A percentile compares a stretch with the other conserved stretches of the same genome.
phyloP scores from a whole-genome alignment of 2,888 invertebrate species.

The Drosophila nr. perissopoda region DNA sequence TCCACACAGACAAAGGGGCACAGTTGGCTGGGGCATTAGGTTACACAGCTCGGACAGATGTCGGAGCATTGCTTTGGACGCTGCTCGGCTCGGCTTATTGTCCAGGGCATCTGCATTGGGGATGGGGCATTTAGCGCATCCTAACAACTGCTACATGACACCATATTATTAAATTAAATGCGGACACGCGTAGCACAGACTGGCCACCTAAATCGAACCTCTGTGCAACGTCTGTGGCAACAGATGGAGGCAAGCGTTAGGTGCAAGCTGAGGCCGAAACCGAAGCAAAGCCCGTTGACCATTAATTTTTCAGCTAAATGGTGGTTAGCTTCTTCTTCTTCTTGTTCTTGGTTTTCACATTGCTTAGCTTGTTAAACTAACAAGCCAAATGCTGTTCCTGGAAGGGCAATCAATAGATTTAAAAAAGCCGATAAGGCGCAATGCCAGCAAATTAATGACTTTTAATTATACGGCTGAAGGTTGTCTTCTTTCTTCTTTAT shows the following conservation, averaged over 20 bases:
- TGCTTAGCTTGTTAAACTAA: slow-evolving; percentile 59
- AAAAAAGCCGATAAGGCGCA: slow-evolving; percentile 36
- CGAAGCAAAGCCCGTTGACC: slow-evolving; percentile 47
- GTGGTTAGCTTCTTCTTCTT: slow-evolving; percentile 23
- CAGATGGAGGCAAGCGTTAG: slow-evolving; percentile 60
- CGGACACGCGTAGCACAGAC: slow-evolving; percentile 64
- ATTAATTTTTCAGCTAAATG: slow-evolving; percentile 68
- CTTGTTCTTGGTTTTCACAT: slow-evolving; percentile 22
- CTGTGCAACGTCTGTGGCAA: slow-evolving; percentile 56
- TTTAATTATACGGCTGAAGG: slow-evolving; percentile 65
- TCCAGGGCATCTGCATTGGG: slow-evolving; percentile 19
- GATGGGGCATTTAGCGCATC: slow-evolving; percentile 73
- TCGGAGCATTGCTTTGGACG: slow-evolving; percentile 27
- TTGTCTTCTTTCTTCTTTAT: slow-evolving; percentile 14
- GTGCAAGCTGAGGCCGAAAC: slow-evolving; percentile 13
- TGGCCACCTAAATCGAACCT: slow-evolving; percentile 63
- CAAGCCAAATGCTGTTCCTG: slow-evolving; percentile 54
- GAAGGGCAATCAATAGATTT: slow-evolving; percentile 73
- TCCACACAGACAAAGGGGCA: slow-evolving; percentile 32
- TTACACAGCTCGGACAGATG: slow-evolving; percentile 75
- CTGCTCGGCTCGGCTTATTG: slow-evolving; percentile 8
- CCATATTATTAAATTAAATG: slow-evolving; percentile 79
- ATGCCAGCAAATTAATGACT: slow-evolving; percentile 63
- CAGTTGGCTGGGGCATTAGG: slow-evolving; percentile 60
- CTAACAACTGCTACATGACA: slow-evolving; percentile 80